Conservation (phyloP, 2,113 vertebrate genomes). For the Hemicordylus capensis region DNA sequence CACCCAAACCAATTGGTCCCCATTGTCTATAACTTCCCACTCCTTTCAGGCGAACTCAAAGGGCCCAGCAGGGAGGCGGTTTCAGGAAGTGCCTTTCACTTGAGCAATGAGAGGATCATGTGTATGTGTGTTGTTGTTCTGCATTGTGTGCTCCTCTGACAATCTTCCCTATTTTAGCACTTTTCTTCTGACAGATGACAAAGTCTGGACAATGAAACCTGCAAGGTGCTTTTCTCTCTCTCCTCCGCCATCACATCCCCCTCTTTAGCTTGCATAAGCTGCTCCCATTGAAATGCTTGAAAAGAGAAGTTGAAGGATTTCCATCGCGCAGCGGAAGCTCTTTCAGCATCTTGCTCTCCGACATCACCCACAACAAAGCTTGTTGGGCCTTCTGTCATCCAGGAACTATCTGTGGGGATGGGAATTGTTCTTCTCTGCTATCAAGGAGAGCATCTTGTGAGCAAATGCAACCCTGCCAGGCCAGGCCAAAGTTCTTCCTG, state of each 20-base stretch:
- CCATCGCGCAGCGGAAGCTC: neutral
- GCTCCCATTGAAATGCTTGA: neutral
- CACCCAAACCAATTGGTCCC: neutral
- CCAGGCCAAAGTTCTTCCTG: neutral
- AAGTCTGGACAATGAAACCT: neutral
- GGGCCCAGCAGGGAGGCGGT: conserved; percentile 32
- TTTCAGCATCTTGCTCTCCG: neutral
- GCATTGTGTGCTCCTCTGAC: neutral
- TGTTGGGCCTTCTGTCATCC: neutral
- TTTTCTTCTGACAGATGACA: conserved; percentile 14
- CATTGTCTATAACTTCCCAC: conserved; percentile 55
- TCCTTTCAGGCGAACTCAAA: conserved; percentile 55
- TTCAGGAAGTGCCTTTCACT: conserved; percentile 40
- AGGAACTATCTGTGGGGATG: neutral
- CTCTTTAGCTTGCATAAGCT: neutral
- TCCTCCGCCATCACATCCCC: neutral
- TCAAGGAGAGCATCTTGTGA: neutral
- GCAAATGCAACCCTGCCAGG: neutral
- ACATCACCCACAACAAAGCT: too few species aligned
- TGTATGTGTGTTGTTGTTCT: neutral
- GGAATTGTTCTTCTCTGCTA: neutral
- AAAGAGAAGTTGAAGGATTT: conserved; percentile 3
- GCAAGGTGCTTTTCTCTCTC: neutral
- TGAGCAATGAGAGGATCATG: neutral
- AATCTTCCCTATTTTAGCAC: neutral